Conservation (phyloP, 1,140 invertebrate species). For the Pogonognathellus flavescens region DNA sequence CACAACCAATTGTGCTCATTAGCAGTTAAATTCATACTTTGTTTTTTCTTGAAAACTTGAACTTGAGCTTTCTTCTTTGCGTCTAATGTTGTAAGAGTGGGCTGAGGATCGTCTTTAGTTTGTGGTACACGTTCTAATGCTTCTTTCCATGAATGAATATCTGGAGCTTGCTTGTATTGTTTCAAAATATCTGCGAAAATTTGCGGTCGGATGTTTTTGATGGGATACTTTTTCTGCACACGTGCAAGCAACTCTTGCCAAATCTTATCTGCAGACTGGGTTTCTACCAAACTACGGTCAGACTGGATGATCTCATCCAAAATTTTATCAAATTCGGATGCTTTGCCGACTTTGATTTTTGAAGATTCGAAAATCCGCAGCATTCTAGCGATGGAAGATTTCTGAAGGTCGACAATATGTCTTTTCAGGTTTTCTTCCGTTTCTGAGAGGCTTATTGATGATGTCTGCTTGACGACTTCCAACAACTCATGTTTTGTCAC, state of each 20-base stretch:
- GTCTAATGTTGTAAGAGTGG: not conserved
- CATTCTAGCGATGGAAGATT: not conserved
- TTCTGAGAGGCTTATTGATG: not conserved
- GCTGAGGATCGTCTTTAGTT: not conserved
- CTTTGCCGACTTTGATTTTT: slow-evolving; percentile 3
- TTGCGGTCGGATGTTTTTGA: too few relatives aligned
- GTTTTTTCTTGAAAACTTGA: not conserved
- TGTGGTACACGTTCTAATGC: not conserved
- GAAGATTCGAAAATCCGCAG: not conserved
- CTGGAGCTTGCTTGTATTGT: not conserved
- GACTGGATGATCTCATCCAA: not conserved
- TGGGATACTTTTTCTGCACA: not conserved
- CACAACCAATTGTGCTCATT: slow-evolving; percentile 18
- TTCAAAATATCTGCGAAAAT: not conserved
- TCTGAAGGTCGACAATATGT: not conserved
- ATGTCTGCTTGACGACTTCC: not conserved
- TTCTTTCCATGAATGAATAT: not conserved
- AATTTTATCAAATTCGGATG: not conserved
- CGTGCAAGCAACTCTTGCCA: not conserved
- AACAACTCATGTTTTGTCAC: not conserved
- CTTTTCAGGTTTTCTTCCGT: not conserved
- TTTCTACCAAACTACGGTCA: not conserved
- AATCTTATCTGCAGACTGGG: not conserved
- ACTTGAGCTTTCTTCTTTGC: not conserved
- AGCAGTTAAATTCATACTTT: not conserved